Conservation (phyloP, 2,797 vertebrate species). For the Crossoptilon crossoptilon region DNA sequence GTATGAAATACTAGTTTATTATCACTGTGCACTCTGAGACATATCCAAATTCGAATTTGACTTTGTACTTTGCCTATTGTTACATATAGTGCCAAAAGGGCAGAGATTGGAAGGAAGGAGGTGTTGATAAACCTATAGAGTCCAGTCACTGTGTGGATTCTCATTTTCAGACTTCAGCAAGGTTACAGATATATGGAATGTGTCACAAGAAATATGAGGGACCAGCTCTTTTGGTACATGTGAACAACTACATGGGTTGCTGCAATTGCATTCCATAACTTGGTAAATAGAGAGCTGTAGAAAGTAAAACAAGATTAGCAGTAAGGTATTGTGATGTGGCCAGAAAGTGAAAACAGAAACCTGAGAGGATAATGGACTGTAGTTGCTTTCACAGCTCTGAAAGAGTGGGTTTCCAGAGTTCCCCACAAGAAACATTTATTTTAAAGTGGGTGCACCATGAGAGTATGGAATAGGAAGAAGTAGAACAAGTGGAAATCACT, state of each 20-base stretch:
- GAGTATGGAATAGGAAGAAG: not conserved
- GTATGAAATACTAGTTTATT: not conserved
- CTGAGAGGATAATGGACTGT: not conserved
- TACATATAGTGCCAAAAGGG: not conserved
- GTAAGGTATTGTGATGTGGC: not conserved
- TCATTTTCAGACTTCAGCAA: not conserved
- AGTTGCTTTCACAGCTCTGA: not conserved
- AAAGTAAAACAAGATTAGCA: not conserved
- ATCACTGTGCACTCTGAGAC: not conserved
- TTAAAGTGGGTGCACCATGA: not conserved
- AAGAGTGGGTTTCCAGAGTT: not conserved
- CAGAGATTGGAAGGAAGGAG: not conserved
- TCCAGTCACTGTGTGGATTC: not conserved
- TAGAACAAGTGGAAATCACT: not conserved
- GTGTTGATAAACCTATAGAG: not conserved
- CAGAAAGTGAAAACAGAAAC: not conserved
- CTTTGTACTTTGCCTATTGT: not conserved
- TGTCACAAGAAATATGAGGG: not conserved
- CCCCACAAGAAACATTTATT: not conserved
- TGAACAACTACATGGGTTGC: not conserved
- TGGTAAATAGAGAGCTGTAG: not conserved
- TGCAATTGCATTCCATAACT: not conserved
- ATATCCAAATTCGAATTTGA: not conserved
- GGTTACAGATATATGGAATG: not conserved
- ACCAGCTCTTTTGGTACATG: fast-evolving